Evolutionary conservation across 1,140 invertebrate genomes (phyloP).

Genomic region (Drosophila bifasciata): DNA sequence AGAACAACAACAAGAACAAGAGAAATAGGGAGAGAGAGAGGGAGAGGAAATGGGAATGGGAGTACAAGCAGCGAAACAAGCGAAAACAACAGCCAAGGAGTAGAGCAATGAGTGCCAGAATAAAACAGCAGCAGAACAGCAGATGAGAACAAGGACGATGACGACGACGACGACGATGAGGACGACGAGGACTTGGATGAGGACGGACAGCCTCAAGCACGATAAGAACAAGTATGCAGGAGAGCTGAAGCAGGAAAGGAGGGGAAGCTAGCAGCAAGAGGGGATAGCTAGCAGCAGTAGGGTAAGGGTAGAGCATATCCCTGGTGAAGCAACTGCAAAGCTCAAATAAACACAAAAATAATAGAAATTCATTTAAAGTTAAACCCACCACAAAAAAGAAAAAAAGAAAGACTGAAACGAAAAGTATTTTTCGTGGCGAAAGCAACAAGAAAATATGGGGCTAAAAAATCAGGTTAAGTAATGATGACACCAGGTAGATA

Average conservation of each 20-base stretch:
- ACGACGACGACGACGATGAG: slow-evolving; percentile 3
- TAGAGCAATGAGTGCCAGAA: slow-evolving; percentile 65
- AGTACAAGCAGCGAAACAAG: slow-evolving; percentile 36
- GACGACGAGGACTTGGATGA: slow-evolving; percentile 33
- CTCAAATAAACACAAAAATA: slow-evolving; percentile 82
- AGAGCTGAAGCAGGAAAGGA: too few species aligned
- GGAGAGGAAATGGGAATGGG: slow-evolving; percentile 14
- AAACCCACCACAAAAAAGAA: slow-evolving; percentile 62
- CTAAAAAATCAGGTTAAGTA: slow-evolving; percentile 1
- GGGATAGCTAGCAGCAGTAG: neutral
- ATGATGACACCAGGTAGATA: slow-evolving; percentile 9
- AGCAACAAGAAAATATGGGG: slow-evolving; percentile 8
- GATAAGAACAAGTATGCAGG: slow-evolving; percentile 27
- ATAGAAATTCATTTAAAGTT: slow-evolving; percentile 83
- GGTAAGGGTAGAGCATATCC: neutral
- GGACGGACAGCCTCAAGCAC: slow-evolving; percentile 6
- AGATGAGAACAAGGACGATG: neutral
- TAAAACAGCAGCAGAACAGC: slow-evolving; percentile 58
- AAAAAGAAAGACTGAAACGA: slow-evolving; percentile 4
- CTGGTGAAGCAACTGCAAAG: slow-evolving; percentile 51
- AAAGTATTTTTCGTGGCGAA: slow-evolving; percentile 7
- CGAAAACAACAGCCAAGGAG: slow-evolving; percentile 42
- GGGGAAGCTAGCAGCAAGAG: too few species aligned
- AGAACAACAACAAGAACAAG: too few species aligned
- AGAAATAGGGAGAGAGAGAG: slow-evolving; percentile 18